Percentiles rank a stretch among this genome's conserved stretches.
Conservation (phyloP, 1,140 invertebrate genomes). For the Calliphora vicina region DNA sequence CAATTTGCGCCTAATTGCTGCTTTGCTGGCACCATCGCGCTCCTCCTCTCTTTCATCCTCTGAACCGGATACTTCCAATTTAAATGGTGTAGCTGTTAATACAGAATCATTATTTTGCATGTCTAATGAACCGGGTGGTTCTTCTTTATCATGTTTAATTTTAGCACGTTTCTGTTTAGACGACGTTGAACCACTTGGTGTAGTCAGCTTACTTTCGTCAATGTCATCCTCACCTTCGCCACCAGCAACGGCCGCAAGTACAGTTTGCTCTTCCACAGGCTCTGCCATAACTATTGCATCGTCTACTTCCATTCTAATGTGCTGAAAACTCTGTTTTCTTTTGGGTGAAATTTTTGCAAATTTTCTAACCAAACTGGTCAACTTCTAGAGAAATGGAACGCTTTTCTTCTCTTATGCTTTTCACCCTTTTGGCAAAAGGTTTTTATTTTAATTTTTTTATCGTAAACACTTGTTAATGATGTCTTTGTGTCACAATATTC, state of each 20-base stretch:
- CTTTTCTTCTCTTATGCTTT: background rate
- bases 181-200: background rate
- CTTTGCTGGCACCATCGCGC: background rate
- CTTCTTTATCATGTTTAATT: constrained; percentile 20
- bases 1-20: constrained; percentile 11
- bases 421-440: background rate
- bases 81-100: constrained; percentile 27
- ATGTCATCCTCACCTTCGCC: background rate
- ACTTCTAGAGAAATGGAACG: background rate
- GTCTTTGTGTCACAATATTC: background rate
- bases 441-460: background rate
- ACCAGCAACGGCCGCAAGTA: background rate
- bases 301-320: constrained; percentile 43
- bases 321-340: constrained; percentile 41
- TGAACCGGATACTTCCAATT: constrained; percentile 37
- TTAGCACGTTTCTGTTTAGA: constrained; percentile 13
- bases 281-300: constrained; percentile 23
- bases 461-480: background rate
- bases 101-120: constrained; percentile 24
- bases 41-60: constrained; percentile 27
- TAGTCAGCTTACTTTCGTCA: background rate
- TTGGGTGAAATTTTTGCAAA: constrained; percentile 41
- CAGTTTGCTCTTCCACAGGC: constrained; percentile 19
- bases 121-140: background rate
- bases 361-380: constrained; percentile 9